Percentiles rank a stretch among this genome's conserved stretches.
phyloP scores from a whole-genome alignment of 2,113 vertebrate species.

The Genyomyrus donnyi region DNA sequence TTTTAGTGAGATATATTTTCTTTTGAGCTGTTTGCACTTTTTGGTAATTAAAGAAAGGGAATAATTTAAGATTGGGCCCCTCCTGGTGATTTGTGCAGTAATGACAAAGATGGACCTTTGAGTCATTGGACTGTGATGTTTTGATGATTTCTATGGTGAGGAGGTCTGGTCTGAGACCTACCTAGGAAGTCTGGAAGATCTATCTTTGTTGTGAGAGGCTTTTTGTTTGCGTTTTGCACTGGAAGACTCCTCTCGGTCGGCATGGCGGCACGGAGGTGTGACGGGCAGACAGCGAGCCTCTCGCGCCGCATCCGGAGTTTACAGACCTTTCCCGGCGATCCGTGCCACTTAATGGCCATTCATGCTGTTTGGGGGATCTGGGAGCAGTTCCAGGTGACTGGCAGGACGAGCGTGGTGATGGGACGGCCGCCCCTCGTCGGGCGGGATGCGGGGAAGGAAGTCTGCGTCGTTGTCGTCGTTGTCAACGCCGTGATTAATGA shows the following conservation, averaged over 20 bases:
- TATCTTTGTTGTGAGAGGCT: slow-evolving; percentile 14
- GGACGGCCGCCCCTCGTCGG: slow-evolving; percentile 31
- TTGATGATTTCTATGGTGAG: neutral
- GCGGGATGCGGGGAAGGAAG: slow-evolving; percentile 48
- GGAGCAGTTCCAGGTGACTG: slow-evolving; percentile 70
- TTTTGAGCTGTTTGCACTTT: neutral
- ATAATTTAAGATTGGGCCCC: neutral
- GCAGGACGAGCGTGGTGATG: slow-evolving; percentile 42
- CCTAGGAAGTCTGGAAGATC: slow-evolving; percentile 10
- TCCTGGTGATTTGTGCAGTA: neutral
- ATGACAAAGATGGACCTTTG: neutral
- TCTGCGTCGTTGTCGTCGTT: slow-evolving; percentile 29
- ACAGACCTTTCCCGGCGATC: slow-evolving; percentile 71
- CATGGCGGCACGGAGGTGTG: slow-evolving; percentile 29
- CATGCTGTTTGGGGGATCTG: slow-evolving; percentile 68
- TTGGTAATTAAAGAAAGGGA: neutral
- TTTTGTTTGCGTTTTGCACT: slow-evolving; percentile 32
- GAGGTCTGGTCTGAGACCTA: neutral
- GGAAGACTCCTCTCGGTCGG: slow-evolving; percentile 28
- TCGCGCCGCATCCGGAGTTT: slow-evolving; percentile 66
- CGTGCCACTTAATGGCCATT: slow-evolving; percentile 76
- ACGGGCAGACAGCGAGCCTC: slow-evolving; percentile 37
- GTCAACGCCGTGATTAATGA: slow-evolving; percentile 49
- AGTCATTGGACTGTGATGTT: neutral
- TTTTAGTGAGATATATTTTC: neutral